phyloP scores from a whole-genome alignment of 2,888 invertebrate genomes.

The Bimastos eiseni region DNA sequence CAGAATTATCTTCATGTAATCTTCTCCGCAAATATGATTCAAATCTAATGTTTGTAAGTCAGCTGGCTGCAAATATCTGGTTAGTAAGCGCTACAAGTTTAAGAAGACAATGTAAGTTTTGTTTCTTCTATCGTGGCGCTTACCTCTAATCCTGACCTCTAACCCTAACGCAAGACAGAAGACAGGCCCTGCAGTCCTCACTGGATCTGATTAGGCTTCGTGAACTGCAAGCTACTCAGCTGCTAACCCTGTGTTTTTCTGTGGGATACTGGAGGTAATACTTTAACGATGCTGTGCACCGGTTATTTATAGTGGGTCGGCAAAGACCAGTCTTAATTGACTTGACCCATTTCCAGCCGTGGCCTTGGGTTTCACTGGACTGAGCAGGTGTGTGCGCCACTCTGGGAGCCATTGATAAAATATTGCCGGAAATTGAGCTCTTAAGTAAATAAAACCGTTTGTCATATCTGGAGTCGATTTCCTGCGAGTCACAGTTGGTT shows the following conservation, averaged over 20 bases:
- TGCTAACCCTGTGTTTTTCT: background rate
- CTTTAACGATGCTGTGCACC: background rate
- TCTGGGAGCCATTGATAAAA: background rate
- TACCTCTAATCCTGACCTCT: too few relatives aligned
- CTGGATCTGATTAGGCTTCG: background rate
- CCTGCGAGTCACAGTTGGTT: background rate
- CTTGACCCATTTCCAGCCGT: background rate
- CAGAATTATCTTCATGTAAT: background rate
- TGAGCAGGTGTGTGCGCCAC: background rate
- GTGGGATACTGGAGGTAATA: background rate
- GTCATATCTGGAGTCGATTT: background rate
- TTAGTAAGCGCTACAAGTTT: background rate
- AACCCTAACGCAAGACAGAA: background rate
- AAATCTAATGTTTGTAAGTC: background rate
- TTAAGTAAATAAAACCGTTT: slow-evolving; percentile 13
- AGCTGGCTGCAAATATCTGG: background rate
- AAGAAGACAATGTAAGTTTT: background rate
- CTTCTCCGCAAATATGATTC: background rate
- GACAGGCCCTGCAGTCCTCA: background rate
- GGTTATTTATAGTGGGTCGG: background rate
- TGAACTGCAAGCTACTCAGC: background rate
- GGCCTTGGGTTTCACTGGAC: slow-evolving; percentile 9
- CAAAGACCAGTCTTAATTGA: background rate
- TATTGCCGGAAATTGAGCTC: background rate
- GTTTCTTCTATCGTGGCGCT: background rate